A percentile compares a stretch with the other conserved stretches of the same genome.
phyloP scores from a whole-genome alignment of 2,888 invertebrate species.

The Tetropium fuscum region DNA sequence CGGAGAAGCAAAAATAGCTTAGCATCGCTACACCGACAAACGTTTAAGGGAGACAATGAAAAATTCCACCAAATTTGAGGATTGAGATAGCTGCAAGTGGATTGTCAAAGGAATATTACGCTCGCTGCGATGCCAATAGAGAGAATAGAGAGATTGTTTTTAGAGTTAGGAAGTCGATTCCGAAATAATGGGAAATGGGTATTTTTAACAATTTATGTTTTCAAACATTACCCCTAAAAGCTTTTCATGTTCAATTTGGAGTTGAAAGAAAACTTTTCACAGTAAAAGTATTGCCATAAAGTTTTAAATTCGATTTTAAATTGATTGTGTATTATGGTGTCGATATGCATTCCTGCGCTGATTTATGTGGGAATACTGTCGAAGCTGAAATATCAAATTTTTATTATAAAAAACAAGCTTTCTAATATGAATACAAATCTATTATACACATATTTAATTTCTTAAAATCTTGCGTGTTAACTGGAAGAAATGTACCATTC shows the following conservation, averaged over 20 bases:
- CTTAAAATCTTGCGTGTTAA: too few species aligned
- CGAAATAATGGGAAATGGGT: constrained; percentile 28
- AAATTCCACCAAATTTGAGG: constrained; percentile 24
- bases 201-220: constrained; percentile 30
- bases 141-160: constrained; percentile 23
- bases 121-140: constrained; percentile 14
- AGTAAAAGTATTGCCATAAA: constrained; percentile 23
- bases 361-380: constrained; percentile 12
- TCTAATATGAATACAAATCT: not conserved
- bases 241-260: constrained; percentile 30
- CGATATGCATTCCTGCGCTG: constrained; percentile 24
- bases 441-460: too few species aligned
- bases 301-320: constrained; percentile 23
- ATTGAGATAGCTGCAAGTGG: constrained; percentile 18
- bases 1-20: constrained; percentile 48
- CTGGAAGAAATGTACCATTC: too few species aligned
- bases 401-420: not conserved
- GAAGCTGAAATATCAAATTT: constrained; percentile 3
- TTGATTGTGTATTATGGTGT: constrained; percentile 32
- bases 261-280: constrained; percentile 29
- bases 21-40: constrained; percentile 2
- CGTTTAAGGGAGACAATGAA: constrained; percentile 16
- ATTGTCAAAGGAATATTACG: constrained; percentile 23
- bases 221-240: constrained; percentile 19
- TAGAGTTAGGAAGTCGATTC: constrained; percentile 27